Percentiles rank a stretch among this genome's conserved stretches.
Conservation (phyloP, 2,113 vertebrate genomes). For the Balaeniceps rex region DNA sequence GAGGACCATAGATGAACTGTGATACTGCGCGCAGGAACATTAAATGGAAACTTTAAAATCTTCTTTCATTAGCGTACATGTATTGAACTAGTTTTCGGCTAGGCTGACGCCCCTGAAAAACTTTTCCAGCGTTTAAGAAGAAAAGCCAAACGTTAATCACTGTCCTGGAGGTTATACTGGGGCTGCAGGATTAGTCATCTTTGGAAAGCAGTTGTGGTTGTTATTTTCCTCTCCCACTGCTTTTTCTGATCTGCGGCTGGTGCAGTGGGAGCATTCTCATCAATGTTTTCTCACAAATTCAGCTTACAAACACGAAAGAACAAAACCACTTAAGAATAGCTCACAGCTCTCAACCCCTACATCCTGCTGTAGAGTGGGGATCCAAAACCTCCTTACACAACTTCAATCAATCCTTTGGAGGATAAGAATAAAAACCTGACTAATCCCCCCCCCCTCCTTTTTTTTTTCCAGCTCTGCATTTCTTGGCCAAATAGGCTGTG, state of each 20-base stretch:
- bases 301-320: constrained; percentile 27
- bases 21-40: not conserved
- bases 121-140: constrained; percentile 16
- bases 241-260: constrained; percentile 20
- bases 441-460: not conserved
- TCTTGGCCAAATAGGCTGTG: not conserved
- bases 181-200: constrained; percentile 25
- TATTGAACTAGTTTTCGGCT: not conserved
- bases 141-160: not conserved
- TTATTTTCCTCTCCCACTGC: constrained; percentile 43
- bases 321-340: constrained; percentile 29
- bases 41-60: not conserved
- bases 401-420: not conserved
- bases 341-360: not conserved
- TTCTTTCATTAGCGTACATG: not conserved
- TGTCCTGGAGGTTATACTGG: constrained; percentile 24
- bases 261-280: constrained; percentile 36
- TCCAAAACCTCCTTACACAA: constrained; percentile 15
- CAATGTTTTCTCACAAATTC: constrained; percentile 52
- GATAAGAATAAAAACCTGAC: not conserved
- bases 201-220: constrained; percentile 44
- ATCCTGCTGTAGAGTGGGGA: not conserved
- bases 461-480: not conserved
- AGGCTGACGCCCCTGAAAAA: constrained; percentile 19
- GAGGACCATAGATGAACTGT: not conserved